Evolutionary conservation across 2,888 invertebrate genomes (phyloP), one percentile per base, ranked within the genome.

Genomic region (Theretra japonica): DNA sequence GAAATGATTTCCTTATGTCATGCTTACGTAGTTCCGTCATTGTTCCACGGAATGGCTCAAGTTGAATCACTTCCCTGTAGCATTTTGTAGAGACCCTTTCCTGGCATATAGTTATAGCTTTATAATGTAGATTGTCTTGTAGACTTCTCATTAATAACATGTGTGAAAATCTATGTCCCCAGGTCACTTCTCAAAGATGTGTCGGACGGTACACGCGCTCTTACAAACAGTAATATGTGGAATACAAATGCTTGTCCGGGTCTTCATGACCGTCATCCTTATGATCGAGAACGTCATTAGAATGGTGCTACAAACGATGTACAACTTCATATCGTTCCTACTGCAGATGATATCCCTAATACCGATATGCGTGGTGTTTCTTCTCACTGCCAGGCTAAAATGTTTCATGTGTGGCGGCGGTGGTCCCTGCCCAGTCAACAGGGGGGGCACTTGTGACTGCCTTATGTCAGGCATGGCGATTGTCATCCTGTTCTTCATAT

Each of bases 391-490:
- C 0, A 82, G 86, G 48, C 79, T 92, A 41, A 90, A 89, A 72
- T 90, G 91, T 73, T 88, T 90, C 57, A 85, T 92, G 86, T 92
- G 93, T 53, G 89, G 92, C 0, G 92, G 93, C 0, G 90, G 91
- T 0, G 92, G 92, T 0, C 86, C 88, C 0, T 90, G 92, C 28
- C 88, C 90, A 0, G 87, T 87, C 1, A 86, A 85, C 57, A 84
- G 92, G 59, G 88, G 92, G 0, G 90, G 91, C 0, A 83, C 86
- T 0, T 90, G 91, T 73, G 92, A 92, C 73, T 92, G 90, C 23
- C 75, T 92, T 0, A 89, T 91, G 88, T 90, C 91, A 0, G 82
- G 81, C 0, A 48, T 90, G 2, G 90, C 89, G 6, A 83, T 92
- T 4, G 30, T 87, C 11, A 85, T 91, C 4, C 76, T 92, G 0